Evolutionary conservation across 23 tunicate genomes (phyloP), one percentile per base, ranked within the genome.

Genomic region (Botrylloides violaceus): DNA sequence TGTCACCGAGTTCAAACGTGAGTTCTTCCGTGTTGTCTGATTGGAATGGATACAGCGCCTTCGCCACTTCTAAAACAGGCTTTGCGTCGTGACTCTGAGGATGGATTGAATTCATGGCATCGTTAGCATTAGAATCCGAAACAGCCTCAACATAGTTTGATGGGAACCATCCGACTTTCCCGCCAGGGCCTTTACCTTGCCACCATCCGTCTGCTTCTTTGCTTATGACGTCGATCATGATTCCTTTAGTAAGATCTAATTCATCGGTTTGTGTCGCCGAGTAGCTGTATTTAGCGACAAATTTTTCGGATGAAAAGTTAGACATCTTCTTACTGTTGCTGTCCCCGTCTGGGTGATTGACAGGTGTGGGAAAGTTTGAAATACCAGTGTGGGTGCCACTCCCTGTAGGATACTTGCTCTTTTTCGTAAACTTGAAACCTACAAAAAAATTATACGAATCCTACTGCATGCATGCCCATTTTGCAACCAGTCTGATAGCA

Each of bases 151-250:
- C 97, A 76, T 90, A 90, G 63, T 90, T 90, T 4, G 97, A 90
- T 7, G 97, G 97, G 56, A 90, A 90, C 85, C 88, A 90, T 1
- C 97, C 97, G 0, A 73, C 77, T 4, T 78, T 66, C 19, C 82
- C 78, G 36, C 83, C 85, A 1, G 84, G 72, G 64, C 79, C 65
- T 63, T 66, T 83, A 4, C 97, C 97, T 20, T 47, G 76, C 97
- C 97, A 90, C 97, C 97, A 90, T 2, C 97, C 97, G 57, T 90
- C 97, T 4, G 53, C 80, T 37, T 90, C 97, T 32, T 31, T 83
- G 28, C 72, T 34, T 39, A 90, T 25, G 20, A 90, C 97, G 35
- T 77, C 58, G 29, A 90, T 79, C 5, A 72, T 55, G 89, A 90
- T 83, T 2, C 85, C 85, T 70, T 90, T 90, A 5, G 56, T 60